Evolutionary conservation across 2,888 invertebrate species (phyloP), one percentile per base, ranked within the genome.

Genomic region (Acrobasis suavella): DNA sequence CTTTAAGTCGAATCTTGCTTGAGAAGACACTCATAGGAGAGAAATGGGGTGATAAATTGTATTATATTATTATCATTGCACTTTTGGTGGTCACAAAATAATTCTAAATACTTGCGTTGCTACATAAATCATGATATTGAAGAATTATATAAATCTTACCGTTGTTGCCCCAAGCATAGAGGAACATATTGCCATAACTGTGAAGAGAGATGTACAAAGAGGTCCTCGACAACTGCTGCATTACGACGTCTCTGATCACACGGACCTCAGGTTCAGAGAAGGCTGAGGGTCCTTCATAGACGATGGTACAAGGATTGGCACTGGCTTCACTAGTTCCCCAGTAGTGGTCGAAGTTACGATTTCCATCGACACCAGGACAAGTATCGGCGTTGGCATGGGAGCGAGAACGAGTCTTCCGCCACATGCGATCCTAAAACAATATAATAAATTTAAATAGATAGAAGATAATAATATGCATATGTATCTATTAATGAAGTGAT

Each of bases 291-390:
- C 96, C 96, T 50, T 94, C 94, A 79, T 91, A 96, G 8, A 92
- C 93, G 3, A 95, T 93, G 5, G 88, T 74, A 81, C 96, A 96
- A 0, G 94, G 94, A 62, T 93, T 69, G 7, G 75, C 71, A 63
- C 90, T 91, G 9, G 81, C 82, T 0, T 83, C 93, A 65, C 72
- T 85, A 83, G 92, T 93, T 86, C 94, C 95, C 95, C 96, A 96
- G 67, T 94, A 85, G 72, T 94, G 94, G 64, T 93, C 96, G 75
- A 95, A 97, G 86, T 97, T 97, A 38, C 97, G 92, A 82, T 97
- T 97, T 0, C 94, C 94, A 76, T 97, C 97, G 0, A 95, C 94
- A n/a, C 97, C 97, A 8, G 86, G 85, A 71, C 96, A 97, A 0
- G 72, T 69, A 0, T 85, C 80, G 22, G 85, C 72, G 39, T 85